Percentiles rank a stretch among this genome's conserved stretches.
Conservation (phyloP, 2,113 vertebrate genomes). For the Passer montanus region DNA sequence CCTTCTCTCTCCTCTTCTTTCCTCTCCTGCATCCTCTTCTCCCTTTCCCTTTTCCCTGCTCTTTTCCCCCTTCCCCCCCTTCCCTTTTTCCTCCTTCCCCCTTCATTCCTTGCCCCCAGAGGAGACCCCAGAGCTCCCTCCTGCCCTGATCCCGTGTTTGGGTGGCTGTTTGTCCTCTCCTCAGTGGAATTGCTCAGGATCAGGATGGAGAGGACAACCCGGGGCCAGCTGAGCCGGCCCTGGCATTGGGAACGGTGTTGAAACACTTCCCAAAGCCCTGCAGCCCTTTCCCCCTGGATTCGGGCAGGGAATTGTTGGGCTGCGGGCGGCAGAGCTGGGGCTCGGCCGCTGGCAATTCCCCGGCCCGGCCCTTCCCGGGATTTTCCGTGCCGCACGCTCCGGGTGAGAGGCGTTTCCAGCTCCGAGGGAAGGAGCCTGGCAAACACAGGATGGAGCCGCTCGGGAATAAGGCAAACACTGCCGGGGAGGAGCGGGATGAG, state of each 20-base stretch:
- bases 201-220: background rate
- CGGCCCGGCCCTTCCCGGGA: background rate
- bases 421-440: slow-evolving; percentile 54
- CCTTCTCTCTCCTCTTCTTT: too few relatives aligned
- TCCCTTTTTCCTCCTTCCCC: too few relatives aligned
- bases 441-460: slow-evolving; percentile 69
- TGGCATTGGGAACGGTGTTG: accelerated
- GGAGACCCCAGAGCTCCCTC: background rate
- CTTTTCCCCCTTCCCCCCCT: too few relatives aligned
- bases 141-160: background rate
- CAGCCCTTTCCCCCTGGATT: background rate
- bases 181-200: accelerated
- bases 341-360: background rate
- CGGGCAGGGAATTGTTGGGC: accelerated
- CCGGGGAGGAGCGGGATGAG: slow-evolving; percentile 74
- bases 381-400: background rate
- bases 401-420: background rate
- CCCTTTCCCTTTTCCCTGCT: too few relatives aligned
- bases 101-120: background rate
- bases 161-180: accelerated
- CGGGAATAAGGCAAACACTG: slow-evolving; percentile 77
- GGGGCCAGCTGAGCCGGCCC: background rate
- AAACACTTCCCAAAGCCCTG: background rate
- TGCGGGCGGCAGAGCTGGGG: background rate
- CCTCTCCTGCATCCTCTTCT: background rate